Evolutionary conservation across 2,113 vertebrate genomes (phyloP).

Genomic region (Pelodiscus sinensis): DNA sequence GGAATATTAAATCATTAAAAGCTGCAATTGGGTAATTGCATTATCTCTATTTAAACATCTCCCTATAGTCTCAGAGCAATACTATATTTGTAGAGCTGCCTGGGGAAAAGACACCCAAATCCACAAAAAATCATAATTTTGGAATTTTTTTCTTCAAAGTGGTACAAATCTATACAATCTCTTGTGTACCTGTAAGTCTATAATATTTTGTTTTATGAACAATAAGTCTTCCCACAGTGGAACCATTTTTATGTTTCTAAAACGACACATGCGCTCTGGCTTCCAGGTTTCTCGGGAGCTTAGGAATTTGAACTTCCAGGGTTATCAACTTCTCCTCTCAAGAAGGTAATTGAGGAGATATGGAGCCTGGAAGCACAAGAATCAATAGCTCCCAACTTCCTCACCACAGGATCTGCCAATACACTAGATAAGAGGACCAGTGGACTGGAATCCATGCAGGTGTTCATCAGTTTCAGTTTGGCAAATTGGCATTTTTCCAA

Average conservation of each 20-base stretch:
- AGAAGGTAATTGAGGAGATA: not conserved
- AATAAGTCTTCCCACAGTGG: not conserved
- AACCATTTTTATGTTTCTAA: not conserved
- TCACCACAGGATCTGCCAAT: not conserved
- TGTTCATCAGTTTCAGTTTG: not conserved
- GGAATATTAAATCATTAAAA: not conserved
- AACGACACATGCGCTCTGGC: not conserved
- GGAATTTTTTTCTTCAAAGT: not conserved
- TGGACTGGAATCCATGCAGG: not conserved
- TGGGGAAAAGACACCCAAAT: not conserved
- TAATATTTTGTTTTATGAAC: not conserved
- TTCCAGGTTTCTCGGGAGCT: not conserved
- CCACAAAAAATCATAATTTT: not conserved
- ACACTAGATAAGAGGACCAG: not conserved
- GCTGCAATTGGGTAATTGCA: not conserved
- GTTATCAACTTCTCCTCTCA: not conserved
- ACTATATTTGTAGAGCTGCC: not conserved
- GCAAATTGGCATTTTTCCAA: not conserved
- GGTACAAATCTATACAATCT: not conserved
- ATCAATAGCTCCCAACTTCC: not conserved
- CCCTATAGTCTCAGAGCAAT: not conserved
- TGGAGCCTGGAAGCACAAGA: not conserved
- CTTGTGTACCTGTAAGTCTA: not conserved
- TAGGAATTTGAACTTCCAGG: not conserved
- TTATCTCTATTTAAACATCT: not conserved